Evolutionary conservation across 2,113 vertebrate genomes (phyloP).

Genomic region (Lagopus leucura): DNA sequence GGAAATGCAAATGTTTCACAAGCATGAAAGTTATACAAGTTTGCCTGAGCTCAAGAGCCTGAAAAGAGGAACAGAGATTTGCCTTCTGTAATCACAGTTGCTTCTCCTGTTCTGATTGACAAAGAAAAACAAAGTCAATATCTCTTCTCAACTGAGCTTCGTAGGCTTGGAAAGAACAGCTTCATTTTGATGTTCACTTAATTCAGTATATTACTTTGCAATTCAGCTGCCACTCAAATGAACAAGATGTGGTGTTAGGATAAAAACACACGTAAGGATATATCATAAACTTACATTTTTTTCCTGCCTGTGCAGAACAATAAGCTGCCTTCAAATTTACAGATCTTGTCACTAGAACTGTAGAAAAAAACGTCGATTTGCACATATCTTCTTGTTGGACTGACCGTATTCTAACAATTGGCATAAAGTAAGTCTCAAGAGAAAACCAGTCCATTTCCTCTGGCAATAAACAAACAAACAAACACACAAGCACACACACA

Average conservation of each 20-base stretch:
- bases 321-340: background rate
- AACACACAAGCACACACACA: background rate
- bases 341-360: background rate
- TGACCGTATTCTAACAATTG: background rate
- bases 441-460: background rate
- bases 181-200: constrained; percentile 67
- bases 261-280: constrained; percentile 25
- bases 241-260: constrained; percentile 1
- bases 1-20: background rate
- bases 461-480: background rate
- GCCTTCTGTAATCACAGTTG: background rate
- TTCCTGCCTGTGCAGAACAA: background rate
- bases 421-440: background rate
- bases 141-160: constrained; percentile 26
- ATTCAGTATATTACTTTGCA: constrained; percentile 56
- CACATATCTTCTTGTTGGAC: background rate
- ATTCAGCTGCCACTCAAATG: constrained; percentile 64
- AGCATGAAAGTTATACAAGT: background rate
- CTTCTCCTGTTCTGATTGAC: background rate
- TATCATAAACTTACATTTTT: constrained; percentile 25
- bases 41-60: background rate
- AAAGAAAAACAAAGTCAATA: background rate
- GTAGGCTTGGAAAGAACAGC: constrained; percentile 30
- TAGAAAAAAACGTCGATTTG: background rate
- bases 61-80: background rate